Conservation (phyloP, 1,140 invertebrate species). For the Sitophilus oryzae region DNA sequence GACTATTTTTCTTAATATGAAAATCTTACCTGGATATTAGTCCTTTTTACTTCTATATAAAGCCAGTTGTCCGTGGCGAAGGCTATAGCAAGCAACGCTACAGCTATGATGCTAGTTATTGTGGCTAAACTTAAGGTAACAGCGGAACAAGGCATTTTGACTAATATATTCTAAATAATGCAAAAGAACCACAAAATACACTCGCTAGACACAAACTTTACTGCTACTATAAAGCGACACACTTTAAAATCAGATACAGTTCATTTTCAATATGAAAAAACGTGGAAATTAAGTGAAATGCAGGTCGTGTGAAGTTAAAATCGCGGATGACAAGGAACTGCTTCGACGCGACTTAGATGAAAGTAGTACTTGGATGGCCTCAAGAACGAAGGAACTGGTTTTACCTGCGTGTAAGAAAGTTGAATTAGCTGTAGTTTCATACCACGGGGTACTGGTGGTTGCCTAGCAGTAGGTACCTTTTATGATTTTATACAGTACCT, state of each 20-base stretch:
- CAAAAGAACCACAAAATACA: conserved; percentile 4
- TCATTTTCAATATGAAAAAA: conserved; percentile 15
- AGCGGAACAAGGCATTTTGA: conserved; percentile 87
- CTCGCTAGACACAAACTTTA: conserved; percentile 4
- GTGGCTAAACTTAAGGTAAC: conserved; percentile 90
- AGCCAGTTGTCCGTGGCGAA: conserved; percentile 95
- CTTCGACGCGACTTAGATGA: conserved; percentile 4
- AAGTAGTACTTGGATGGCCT: conserved; percentile 26
- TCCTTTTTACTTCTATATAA: conserved; percentile 82
- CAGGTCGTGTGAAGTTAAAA: conserved; percentile 13
- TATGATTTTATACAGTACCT: too few species aligned
- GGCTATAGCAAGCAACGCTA: conserved; percentile 83
- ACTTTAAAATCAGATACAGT: conserved; percentile 10
- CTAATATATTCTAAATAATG: neutral
- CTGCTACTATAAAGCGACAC: too few species aligned
- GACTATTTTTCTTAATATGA: neutral
- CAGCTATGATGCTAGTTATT: conserved; percentile 87
- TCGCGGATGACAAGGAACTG: conserved; percentile 18
- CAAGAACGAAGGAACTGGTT: conserved; percentile 24
- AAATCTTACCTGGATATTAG: conserved; percentile 70
- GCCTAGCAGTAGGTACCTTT: too few species aligned
- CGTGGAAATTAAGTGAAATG: conserved; percentile 7
- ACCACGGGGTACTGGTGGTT: conserved; percentile 16
- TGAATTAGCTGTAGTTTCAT: conserved; percentile 25
- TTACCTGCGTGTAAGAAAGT: conserved; percentile 24